These are phyloP conservation scores for Melieria crassipennis DNA, from an alignment of 2,888 invertebrate genomes.

Conservation along the genomic window DNA sequence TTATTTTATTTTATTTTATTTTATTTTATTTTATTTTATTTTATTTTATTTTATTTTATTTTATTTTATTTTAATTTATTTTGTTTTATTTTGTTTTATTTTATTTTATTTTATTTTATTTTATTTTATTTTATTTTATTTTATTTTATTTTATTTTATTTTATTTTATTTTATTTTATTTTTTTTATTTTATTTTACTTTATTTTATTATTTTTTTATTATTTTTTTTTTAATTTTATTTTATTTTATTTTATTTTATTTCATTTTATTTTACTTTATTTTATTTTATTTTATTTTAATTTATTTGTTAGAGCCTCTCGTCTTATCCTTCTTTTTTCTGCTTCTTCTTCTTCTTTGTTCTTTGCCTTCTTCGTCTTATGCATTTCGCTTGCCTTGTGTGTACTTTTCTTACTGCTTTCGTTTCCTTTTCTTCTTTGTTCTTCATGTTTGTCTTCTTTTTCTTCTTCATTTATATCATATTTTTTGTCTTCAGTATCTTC, in stretches of 20 bases:
- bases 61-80: neutral
- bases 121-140: neutral
- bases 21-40: neutral
- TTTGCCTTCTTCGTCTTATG: neutral
- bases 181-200: constrained; percentile 18
- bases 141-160: neutral
- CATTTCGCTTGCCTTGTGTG: neutral
- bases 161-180: constrained; percentile 7
- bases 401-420: neutral
- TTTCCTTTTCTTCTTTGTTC: neutral
- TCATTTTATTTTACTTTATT: constrained; percentile 18
- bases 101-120: neutral
- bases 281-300: constrained; percentile 15
- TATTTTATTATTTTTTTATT: constrained; percentile 11
- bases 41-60: neutral
- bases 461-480: too few species aligned
- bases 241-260: constrained; percentile 26
- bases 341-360: constrained; percentile 11
- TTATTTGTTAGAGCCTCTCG: neutral
- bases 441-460: too few species aligned
- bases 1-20: neutral
- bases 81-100: neutral
- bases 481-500: neutral
- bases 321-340: constrained; percentile 3
- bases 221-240: too few species aligned